Evolutionary conservation across 2,113 vertebrate genomes (phyloP), one percentile per base, ranked within the genome.

Genomic region (Triplophysa tibetana): DNA sequence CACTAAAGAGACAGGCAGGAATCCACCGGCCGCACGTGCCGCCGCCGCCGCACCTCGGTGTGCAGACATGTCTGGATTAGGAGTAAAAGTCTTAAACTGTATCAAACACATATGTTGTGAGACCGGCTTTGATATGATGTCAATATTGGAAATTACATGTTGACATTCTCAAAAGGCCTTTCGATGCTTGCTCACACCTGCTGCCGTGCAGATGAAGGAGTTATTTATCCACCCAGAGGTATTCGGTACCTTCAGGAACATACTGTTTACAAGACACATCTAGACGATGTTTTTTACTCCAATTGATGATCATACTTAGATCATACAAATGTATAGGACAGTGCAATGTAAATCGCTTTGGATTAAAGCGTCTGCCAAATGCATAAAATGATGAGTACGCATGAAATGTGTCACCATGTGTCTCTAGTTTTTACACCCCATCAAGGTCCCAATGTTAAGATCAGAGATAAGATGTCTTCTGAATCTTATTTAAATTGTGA

Each of bases 101-200:
- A 43, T 45, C 75, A 45, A 65, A 54, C 23, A 63, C 72, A 70
- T 43, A 87, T 82, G 75, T 78, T 68, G 82, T 73, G 76, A 82
- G 79, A 87, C 84, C 0, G 1, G 82, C 88, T 90, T 89, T 91
- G 85, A 93, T 85, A 84, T 79, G 3, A 12, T 12, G 43, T 45
- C 11, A 45, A 12, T 12, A 45, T 12, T 45, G 33, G 6, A 79
- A 77, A 56, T 19, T 62, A 88, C 92, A 92, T 91, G 88, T 89
- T 92, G 88, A 90, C 82, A 86, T 78, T 66, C 83, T 89, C 83
- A 86, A 69, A 78, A 81, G 75, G 86, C 82, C 81, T 80, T 85
- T 83, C 79, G 78, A 73, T 79, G 56, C 70, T 78, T 69, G 83
- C 82, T 83, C 88, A 85, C 88, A 92, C 91, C 88, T 90, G 89